These are phyloP conservation scores for Hemitrygon akajei DNA, from an alignment of 2,797 vertebrate species.

Conservation along the genomic window DNA sequence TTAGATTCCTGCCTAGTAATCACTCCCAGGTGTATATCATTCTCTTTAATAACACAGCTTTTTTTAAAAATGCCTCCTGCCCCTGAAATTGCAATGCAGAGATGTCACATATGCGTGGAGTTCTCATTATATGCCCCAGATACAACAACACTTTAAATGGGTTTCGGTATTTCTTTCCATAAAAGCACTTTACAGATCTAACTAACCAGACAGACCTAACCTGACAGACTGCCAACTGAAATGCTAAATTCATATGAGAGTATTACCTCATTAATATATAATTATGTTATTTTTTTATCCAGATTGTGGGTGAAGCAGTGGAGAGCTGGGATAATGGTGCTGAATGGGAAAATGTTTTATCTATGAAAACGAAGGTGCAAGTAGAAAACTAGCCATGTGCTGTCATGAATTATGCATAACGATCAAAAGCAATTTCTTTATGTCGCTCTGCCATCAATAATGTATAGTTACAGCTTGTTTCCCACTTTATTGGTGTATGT, in stretches of 20 bases:
- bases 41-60: conserved; percentile 14
- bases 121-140: conserved; percentile 6
- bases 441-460: conserved; percentile 46
- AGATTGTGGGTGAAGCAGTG: neutral
- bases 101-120: neutral
- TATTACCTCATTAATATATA: conserved; percentile 20
- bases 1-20: conserved; percentile 27
- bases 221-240: neutral
- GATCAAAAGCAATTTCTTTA: conserved; percentile 44
- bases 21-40: conserved; percentile 32
- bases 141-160: neutral
- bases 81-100: neutral
- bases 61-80: neutral
- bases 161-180: neutral
- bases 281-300: conserved; percentile 26
- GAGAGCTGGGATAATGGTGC: neutral
- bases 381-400: conserved; percentile 28
- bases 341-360: conserved; percentile 3
- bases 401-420: conserved; percentile 47
- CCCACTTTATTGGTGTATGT: conserved; percentile 39
- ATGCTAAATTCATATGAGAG: neutral
- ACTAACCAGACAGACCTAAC: neutral
- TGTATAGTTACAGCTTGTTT: conserved; percentile 45
- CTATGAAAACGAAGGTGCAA: conserved; percentile 31
- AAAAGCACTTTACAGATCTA: neutral